Base-by-base conservation (phyloP, 37 sponge, comb jelly and placozoan genomes). In the Cladorhizidae sp. region DNA sequence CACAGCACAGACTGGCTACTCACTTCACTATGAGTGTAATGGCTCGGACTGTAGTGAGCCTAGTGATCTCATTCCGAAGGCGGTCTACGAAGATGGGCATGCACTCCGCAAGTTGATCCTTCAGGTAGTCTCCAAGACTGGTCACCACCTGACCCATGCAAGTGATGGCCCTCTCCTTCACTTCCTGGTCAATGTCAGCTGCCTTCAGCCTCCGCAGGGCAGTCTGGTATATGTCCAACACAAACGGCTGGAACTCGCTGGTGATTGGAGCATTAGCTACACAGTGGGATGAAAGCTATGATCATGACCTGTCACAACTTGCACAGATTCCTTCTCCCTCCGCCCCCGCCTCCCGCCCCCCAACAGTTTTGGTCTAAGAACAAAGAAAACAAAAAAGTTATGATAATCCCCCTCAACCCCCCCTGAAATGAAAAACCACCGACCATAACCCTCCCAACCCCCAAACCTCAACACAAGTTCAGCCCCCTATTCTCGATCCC, bases 151-250 rank as follows among this genome's bases (percentile, higher is more conserved):
- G 96, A 28, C 97, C 94, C 97, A 96, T 98, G 86, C 96, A 95
- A 7, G 94, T 90, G 73, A 98, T 98, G 76, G 98, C 98, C 64
- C 96, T 81, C 64, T 98, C 98, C 82, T 98, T 98, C 38, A 98
- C 98, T 62, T 98, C 98, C 74, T 98, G 98, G 80, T 98, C 98
- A 49, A 98, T 93, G 83, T 98, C 98, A 45, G 98, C 84, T 64
- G 96, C 96, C 58, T 86, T 88, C 59, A 98, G 90, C 49, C 96
- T 76, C 65, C 81, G 78, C 55, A 98, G 67, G 18, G 98, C 93
- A 25, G 89, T 39, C 33, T 71, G 20, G 51, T 92, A 92, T 40
- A 92, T 87, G 43, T 59, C 56, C 20, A 29, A 35, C 0, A 87
- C 81, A 80, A 61, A 87, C 18, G 70, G 73, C 42, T 84, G 38